A percentile compares a stretch with the other conserved stretches of the same genome.
These are phyloP conservation scores for Sisyra terminalis DNA, from an alignment of 2,888 invertebrate species.

Conservation along the genomic window DNA sequence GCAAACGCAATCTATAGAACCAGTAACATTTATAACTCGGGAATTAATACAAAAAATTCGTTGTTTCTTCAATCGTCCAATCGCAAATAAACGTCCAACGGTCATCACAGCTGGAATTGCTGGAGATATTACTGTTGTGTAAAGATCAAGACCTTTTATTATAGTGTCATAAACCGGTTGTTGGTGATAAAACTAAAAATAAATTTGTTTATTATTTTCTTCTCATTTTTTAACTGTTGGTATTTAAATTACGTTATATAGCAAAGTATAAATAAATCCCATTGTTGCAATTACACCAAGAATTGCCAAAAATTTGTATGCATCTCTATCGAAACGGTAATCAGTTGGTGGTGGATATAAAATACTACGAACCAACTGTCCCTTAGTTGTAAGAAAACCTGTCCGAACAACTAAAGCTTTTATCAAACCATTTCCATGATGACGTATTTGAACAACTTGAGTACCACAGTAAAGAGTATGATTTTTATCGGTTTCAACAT, in stretches of 20 bases:
- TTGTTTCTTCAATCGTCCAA: constrained; percentile 58
- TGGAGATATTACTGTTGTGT: constrained; percentile 91
- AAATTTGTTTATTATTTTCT: constrained; percentile 2
- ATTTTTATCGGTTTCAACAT: constrained; percentile 71
- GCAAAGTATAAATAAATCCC: constrained; percentile 78
- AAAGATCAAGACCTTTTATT: constrained; percentile 73
- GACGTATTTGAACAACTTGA: constrained; percentile 75
- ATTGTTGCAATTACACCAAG: constrained; percentile 60
- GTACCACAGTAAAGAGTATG: constrained; percentile 89
- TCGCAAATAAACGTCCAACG: constrained; percentile 82
- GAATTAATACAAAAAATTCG: constrained; percentile 86
- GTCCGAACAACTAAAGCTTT: constrained; percentile 63
- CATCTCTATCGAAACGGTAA: constrained; percentile 89
- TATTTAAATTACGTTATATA: constrained; percentile 50
- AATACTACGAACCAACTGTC: constrained; percentile 75
- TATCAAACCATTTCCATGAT: constrained; percentile 42
- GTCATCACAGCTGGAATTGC: constrained; percentile 95
- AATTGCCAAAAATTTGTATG: constrained; percentile 74
- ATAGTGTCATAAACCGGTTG: constrained; percentile 37
- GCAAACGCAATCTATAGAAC: constrained; percentile 75
- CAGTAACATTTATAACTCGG: constrained; percentile 82
- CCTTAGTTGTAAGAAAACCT: constrained; percentile 85
- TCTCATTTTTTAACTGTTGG: too few species aligned
- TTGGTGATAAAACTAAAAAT: constrained; percentile 23
- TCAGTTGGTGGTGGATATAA: constrained; percentile 91